A percentile compares a stretch with the other conserved stretches of the same genome.
Conservation (phyloP, 1,140 invertebrate genomes). For the Drosophila arawakana region DNA sequence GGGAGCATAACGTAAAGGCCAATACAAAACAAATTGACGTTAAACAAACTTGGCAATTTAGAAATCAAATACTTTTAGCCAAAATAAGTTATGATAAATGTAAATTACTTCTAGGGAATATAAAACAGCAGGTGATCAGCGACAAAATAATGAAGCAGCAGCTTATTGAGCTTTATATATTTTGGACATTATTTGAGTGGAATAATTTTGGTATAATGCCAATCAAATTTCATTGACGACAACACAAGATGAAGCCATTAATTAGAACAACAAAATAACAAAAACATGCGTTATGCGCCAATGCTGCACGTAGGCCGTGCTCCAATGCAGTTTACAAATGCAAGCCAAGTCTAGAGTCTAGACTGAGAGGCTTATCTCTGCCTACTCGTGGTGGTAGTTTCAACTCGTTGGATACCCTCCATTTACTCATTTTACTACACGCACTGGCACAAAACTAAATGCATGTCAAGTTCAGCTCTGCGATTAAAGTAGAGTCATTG, state of each 20-base stretch:
- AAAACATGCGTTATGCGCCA: slow-evolving; percentile 49
- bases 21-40: background rate
- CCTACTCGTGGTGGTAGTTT: slow-evolving; percentile 50
- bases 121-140: slow-evolving; percentile 15
- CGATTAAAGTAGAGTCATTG: background rate
- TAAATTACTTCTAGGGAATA: background rate
- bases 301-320: slow-evolving; percentile 66
- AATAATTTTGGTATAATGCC: slow-evolving; percentile 22
- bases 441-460: slow-evolving; percentile 54
- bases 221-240: slow-evolving; percentile 31
- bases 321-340: slow-evolving; percentile 75
- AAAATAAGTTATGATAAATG: background rate
- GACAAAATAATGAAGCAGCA: slow-evolving; percentile 19
- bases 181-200: slow-evolving; percentile 19
- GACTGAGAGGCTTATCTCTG: slow-evolving; percentile 35
- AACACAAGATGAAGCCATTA: slow-evolving; percentile 58
- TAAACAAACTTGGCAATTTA: slow-evolving; percentile 1
- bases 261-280: slow-evolving; percentile 59
- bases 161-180: slow-evolving; percentile 28
- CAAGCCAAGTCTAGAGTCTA: slow-evolving; percentile 50
- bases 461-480: slow-evolving; percentile 73
- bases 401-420: slow-evolving; percentile 1
- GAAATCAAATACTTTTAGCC: background rate
- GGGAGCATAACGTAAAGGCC: background rate
- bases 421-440: slow-evolving; percentile 48